Evolutionary conservation across 2,797 vertebrate species (phyloP).

Genomic region (Discoglossus pictus): DNA sequence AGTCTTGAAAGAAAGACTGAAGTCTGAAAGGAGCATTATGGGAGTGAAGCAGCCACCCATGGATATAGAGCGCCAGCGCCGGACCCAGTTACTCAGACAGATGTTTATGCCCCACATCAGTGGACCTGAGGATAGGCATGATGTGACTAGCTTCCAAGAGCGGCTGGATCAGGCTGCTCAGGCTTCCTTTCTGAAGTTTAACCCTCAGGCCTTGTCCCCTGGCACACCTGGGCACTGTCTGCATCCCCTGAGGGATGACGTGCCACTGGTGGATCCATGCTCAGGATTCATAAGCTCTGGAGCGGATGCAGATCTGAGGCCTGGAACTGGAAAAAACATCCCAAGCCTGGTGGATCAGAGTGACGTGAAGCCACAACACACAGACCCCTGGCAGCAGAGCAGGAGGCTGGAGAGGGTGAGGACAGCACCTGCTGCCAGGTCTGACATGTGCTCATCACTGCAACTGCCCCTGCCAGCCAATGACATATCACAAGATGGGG

Average conservation of each 20-base stretch:
- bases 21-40: no score
- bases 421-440: not conserved
- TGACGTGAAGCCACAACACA: conserved; percentile 53
- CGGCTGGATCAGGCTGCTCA: no score
- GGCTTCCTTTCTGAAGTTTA: no score
- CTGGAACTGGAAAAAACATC: conserved; percentile 52
- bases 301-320: conserved; percentile 63
- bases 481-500: no score
- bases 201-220: no score
- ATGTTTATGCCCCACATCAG: conserved; percentile 7
- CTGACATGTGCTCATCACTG: no score
- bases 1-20: no score
- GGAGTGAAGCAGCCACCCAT: no score
- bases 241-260: conserved; percentile 61
- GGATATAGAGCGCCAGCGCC: no score
- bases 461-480: not conserved
- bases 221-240: conserved; percentile 36
- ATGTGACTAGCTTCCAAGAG: conserved; percentile 59
- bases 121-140: conserved; percentile 57
- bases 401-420: no score
- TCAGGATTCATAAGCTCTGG: conserved; percentile 67
- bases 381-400: not conserved
- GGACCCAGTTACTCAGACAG: no score
- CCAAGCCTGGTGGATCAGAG: conserved; percentile 58
- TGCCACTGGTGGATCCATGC: conserved; percentile 62